phyloP scores from a whole-genome alignment of 2,113 vertebrate species.

The Sinosuthora webbiana region DNA sequence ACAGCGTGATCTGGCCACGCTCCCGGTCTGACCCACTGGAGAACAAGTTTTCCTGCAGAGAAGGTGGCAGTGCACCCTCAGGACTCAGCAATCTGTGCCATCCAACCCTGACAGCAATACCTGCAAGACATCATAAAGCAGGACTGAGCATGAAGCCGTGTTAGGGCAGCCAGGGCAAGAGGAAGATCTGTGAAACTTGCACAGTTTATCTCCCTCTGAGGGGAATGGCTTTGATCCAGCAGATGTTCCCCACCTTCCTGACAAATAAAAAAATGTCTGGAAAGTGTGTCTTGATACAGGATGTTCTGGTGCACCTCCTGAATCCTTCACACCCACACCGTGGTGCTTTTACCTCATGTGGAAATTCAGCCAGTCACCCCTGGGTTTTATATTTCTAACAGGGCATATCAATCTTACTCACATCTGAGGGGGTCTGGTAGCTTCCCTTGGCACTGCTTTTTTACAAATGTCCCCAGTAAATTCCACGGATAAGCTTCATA shows the following conservation, averaged over 20 bases:
- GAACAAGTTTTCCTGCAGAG: background rate
- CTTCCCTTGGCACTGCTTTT: background rate
- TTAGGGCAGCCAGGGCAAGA: background rate
- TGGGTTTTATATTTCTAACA: background rate
- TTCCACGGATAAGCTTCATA: background rate
- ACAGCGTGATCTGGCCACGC: background rate
- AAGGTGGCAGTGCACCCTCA: background rate
- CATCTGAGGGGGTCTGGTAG: background rate
- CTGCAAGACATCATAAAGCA: accelerated
- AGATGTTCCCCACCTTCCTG: background rate
- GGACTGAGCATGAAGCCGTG: accelerated
- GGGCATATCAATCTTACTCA: background rate
- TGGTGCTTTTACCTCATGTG: background rate
- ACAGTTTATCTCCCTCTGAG: background rate
- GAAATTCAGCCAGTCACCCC: background rate
- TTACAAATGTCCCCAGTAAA: background rate
- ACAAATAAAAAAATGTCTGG: background rate
- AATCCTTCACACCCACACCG: background rate
- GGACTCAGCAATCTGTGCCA: accelerated
- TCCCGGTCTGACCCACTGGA: background rate
- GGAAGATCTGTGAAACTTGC: background rate
- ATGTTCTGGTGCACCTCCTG: background rate
- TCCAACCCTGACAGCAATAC: accelerated
- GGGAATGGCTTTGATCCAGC: background rate
- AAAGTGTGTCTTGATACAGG: background rate